Evolutionary conservation across 2,888 invertebrate species (phyloP).

Genomic region (Tetragnatha montana): DNA sequence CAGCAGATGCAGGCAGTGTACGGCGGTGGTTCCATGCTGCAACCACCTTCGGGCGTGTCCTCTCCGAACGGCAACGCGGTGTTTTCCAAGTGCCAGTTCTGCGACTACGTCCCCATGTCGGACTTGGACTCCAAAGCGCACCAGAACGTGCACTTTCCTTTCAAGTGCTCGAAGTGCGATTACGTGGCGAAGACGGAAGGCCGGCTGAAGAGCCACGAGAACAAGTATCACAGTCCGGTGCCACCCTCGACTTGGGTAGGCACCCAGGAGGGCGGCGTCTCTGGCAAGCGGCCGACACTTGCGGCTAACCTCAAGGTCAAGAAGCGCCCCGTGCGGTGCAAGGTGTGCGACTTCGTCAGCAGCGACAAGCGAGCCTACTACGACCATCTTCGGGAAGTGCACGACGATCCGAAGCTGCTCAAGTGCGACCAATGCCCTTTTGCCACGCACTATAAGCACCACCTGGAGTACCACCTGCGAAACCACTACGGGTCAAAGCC

Average conservation of each 20-base stretch:
- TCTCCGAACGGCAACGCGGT: background rate
- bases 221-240: slow-evolving; percentile 46
- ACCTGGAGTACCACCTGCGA: slow-evolving; percentile 95
- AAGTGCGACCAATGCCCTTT: slow-evolving; percentile 95
- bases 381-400: slow-evolving; percentile 87
- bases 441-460: slow-evolving; percentile 99
- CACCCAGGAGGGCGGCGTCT: too few species aligned
- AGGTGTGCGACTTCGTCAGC: slow-evolving; percentile 88
- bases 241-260: background rate
- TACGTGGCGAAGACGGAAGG: slow-evolving; percentile 79
- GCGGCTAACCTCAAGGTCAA: slow-evolving; percentile 24
- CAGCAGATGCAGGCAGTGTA: too few species aligned
- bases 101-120: slow-evolving; percentile 77
- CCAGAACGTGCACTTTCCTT: slow-evolving; percentile 79
- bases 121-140: slow-evolving; percentile 79
- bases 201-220: slow-evolving; percentile 78
- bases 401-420: slow-evolving; percentile 93
- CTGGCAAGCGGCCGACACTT: background rate
- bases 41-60: too few species aligned
- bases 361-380: slow-evolving; percentile 94
- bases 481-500: slow-evolving; percentile 97
- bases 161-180: slow-evolving; percentile 79
- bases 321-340: slow-evolving; percentile 85
- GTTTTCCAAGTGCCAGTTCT: slow-evolving; percentile 78
- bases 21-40: too few species aligned